These are phyloP conservation scores for Poeciliopsis presidionis DNA, from an alignment of 2,797 vertebrate species.

Conservation along the genomic window DNA sequence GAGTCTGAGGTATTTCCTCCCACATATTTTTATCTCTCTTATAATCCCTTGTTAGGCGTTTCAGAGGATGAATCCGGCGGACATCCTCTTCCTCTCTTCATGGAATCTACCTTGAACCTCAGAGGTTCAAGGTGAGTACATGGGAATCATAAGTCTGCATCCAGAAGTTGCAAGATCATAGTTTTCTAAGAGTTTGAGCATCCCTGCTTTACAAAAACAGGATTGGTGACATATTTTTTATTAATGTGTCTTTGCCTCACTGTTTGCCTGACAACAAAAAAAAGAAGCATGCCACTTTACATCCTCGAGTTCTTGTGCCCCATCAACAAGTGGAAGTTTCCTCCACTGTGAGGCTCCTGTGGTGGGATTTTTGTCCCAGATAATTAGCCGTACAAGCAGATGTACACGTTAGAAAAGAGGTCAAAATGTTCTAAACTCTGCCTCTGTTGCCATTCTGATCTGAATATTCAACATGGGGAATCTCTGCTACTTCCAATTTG, in stretches of 20 bases:
- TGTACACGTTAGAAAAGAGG: slow-evolving; percentile 15
- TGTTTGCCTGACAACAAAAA: not conserved
- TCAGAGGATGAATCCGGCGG: no score
- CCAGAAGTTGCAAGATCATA: not conserved
- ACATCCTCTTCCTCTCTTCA: no score
- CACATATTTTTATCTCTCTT: no score
- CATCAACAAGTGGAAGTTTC: not conserved
- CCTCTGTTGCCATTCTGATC: slow-evolving; percentile 7
- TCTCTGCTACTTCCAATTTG: slow-evolving; percentile 37
- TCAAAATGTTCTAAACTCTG: slow-evolving; percentile 25
- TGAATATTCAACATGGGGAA: slow-evolving; percentile 46
- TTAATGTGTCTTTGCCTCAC: not conserved
- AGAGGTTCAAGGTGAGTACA: not conserved
- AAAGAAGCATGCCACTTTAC: not conserved
- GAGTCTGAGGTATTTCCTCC: not conserved
- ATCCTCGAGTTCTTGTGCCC: not conserved
- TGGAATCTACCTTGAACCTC: no score
- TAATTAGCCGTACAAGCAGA: slow-evolving; percentile 9
- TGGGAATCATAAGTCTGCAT: not conserved
- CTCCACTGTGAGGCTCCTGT: not conserved
- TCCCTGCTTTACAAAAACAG: not conserved
- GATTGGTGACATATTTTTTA: not conserved
- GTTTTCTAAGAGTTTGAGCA: not conserved
- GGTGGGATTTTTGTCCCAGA: slow-evolving; percentile 1
- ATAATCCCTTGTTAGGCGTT: no score